Conservation (phyloP, 2,888 invertebrate species). For the Pyrrhia umbra region DNA sequence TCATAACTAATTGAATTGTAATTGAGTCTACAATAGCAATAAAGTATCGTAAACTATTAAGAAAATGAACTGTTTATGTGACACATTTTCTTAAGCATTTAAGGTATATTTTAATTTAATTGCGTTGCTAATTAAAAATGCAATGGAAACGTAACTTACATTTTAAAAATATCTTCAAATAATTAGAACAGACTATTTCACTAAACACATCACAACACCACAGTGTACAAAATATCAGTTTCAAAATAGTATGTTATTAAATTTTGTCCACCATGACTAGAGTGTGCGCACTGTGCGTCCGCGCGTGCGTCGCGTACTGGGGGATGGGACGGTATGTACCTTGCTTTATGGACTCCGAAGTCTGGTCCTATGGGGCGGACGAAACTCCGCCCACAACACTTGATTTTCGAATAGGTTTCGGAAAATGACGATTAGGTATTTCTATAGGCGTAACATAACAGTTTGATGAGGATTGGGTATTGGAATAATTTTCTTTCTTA, state of each 20-base stretch:
- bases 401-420: slow-evolving; percentile 34
- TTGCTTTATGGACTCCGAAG: slow-evolving; percentile 63
- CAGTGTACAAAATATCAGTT: slow-evolving; percentile 5
- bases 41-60: too few species aligned
- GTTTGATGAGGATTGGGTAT: too few species aligned
- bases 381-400: slow-evolving; percentile 74
- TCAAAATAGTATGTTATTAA: slow-evolving; percentile 10
- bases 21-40: too few species aligned
- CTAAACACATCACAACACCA: slow-evolving; percentile 41
- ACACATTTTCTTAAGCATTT: too few species aligned
- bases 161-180: not conserved
- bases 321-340: slow-evolving; percentile 63
- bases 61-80: too few species aligned
- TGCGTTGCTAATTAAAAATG: too few species aligned
- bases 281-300: slow-evolving; percentile 42
- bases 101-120: too few species aligned
- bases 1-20: too few species aligned
- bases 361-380: slow-evolving; percentile 56
- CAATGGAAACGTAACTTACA: slow-evolving; percentile 36
- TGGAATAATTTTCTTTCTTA: not conserved
- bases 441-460: not conserved
- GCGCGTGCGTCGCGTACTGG: slow-evolving; percentile 74
- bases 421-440: slow-evolving; percentile 14
- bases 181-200: not conserved
- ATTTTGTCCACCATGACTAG: slow-evolving; percentile 59